phyloP scores from a whole-genome alignment of 1,140 invertebrate species.

The Archivesica marissinica region DNA sequence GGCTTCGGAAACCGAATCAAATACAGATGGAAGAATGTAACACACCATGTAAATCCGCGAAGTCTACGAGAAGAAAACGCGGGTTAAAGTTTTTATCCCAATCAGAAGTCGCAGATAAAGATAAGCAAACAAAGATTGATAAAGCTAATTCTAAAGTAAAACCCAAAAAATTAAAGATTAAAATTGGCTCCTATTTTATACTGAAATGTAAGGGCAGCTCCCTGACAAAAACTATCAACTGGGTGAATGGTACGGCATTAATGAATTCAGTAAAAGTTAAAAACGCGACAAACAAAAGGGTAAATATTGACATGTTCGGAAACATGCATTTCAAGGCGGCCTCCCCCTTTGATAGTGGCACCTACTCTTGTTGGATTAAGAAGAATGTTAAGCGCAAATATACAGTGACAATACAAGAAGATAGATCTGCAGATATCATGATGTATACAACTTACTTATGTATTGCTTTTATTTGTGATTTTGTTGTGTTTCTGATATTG shows the following conservation, averaged over 20 bases:
- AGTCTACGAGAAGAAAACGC: background rate
- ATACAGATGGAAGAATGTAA: constrained; percentile 25
- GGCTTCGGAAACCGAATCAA: constrained; percentile 18
- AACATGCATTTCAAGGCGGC: constrained; percentile 37
- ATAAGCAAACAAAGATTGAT: background rate
- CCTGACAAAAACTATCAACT: constrained; percentile 1
- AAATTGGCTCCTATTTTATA: constrained; percentile 3
- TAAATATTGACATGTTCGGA: constrained; percentile 41
- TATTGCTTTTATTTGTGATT: constrained; percentile 17
- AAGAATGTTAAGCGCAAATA: constrained; percentile 17
- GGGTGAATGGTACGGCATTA: constrained; percentile 27
- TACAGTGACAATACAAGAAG: background rate
- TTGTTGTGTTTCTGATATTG: constrained; percentile 17
- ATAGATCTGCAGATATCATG: background rate
- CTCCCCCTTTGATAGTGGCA: background rate
- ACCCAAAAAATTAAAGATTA: background rate
- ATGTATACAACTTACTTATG: constrained; percentile 13
- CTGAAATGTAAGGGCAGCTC: constrained; percentile 22
- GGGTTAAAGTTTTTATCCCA: background rate
- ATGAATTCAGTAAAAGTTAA: background rate
- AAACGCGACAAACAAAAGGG: background rate
- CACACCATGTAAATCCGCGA: background rate
- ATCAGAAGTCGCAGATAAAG: background rate
- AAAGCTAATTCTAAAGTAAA: background rate
- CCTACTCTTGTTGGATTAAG: constrained; percentile 43